Base-by-base conservation (phyloP, 2,797 vertebrate species). In the Schizopygopsis malacanthus region DNA sequence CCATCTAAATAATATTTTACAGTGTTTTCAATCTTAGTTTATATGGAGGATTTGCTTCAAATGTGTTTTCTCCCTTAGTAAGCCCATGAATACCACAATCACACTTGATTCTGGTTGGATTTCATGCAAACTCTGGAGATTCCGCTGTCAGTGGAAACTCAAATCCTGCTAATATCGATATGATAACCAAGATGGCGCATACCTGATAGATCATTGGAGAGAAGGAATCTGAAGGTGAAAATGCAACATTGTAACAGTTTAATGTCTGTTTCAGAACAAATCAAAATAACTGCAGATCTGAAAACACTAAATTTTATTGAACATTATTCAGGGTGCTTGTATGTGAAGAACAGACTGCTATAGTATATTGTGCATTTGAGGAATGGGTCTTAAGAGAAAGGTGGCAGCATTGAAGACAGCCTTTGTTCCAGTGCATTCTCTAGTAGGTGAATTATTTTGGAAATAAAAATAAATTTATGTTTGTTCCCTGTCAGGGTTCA, bases 381-480 rank as follows among this genome's bases (percentile, higher is more conserved):
- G 59, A 65, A 84, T 84, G 47, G 56, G 61, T 54, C 37, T 69
- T 69, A 15, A 61, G 45, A 84, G 45, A 84, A 69, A 84, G 61
- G 45, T 84, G 45, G 33, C 73, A 59, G 11, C 25, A 45, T n/a
- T 33, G 39, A 59, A 70, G 37, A 45, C 7, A 2, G 63, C 65
- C 39, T 85, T 81, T 65, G 71, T 81, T 82, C 28, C 16, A 52
- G 28, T 75, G 37, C n/a, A 28, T 76, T 86, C 71, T 69, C 56
- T 69, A 73, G 89, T 93, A 95, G 92, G 91, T 95, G 90, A 97
- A 96, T 97, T 96, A 97, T 96, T 96, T 93, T 96, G 96, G 94
- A 96, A 95, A 96, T 96, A 95, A 96, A 97, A 97, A 95, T 95
- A 96, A 96, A 97, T 97, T 97, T 97, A 94, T 95, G 96, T 97